phyloP scores from a whole-genome alignment of 2,888 invertebrate genomes.

The Theristus sp. region DNA sequence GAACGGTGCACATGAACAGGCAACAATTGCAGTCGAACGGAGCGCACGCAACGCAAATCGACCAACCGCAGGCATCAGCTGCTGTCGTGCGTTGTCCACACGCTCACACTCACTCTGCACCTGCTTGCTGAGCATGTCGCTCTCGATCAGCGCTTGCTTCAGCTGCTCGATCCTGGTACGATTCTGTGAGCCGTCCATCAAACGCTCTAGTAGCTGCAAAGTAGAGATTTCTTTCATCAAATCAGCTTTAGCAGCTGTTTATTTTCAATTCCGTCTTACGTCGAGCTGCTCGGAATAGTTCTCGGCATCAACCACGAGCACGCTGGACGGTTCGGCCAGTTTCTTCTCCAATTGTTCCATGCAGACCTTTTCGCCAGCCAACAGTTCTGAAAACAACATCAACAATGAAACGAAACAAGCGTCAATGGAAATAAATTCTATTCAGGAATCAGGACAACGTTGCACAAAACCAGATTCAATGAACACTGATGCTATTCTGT shows the following conservation, averaged over 20 bases:
- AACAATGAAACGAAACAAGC: background rate
- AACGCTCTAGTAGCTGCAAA: constrained; percentile 6
- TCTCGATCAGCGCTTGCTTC: background rate
- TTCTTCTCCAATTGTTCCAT: constrained; percentile 58
- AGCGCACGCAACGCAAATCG: too few species aligned
- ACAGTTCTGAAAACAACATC: background rate
- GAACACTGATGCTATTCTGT: too few species aligned
- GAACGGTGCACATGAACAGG: too few species aligned
- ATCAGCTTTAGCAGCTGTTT: background rate
- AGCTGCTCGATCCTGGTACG: constrained; percentile 16
- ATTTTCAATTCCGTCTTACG: too few species aligned
- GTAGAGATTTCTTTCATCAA: too few species aligned
- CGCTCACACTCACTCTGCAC: background rate
- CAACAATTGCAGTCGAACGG: too few species aligned
- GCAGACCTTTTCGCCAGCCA: constrained; percentile 40
- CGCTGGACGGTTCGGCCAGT: constrained; percentile 47
- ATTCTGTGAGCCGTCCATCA: constrained; percentile 11
- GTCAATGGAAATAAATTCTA: too few species aligned
- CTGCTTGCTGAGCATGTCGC: background rate
- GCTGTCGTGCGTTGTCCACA: background rate
- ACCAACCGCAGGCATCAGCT: background rate
- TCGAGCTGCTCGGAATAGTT: constrained; percentile 75
- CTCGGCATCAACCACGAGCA: constrained; percentile 54
- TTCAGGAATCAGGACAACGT: background rate
- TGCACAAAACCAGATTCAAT: background rate